Evolutionary conservation across 2,888 invertebrate species (phyloP).

Genomic region (Salticus scenicus): DNA sequence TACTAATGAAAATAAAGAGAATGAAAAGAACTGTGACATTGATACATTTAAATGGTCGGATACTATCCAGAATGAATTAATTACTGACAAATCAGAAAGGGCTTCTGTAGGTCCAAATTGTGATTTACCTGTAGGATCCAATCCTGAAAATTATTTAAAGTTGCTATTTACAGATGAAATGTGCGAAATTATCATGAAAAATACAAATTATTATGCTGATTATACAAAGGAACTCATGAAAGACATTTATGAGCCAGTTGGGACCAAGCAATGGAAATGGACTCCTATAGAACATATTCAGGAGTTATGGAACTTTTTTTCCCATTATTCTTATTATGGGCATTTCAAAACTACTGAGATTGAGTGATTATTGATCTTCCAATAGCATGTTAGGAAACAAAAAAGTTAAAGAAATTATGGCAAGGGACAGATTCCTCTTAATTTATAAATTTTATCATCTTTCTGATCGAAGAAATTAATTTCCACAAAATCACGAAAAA

Average conservation of each 20-base stretch:
- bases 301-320: neutral
- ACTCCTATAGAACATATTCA: neutral
- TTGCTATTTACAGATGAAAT: constrained; percentile 12
- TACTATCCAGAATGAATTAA: neutral
- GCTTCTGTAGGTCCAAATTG: neutral
- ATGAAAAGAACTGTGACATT: too few species aligned
- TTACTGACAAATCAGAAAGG: neutral
- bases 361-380: neutral
- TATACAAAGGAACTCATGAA: neutral
- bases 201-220: constrained; percentile 7
- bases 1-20: too few species aligned
- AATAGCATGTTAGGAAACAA: constrained; percentile 11
- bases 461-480: neutral
- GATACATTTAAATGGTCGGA: too few species aligned
- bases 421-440: neutral
- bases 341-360: neutral
- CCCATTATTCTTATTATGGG: constrained; percentile 17
- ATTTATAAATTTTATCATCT: constrained; percentile 5
- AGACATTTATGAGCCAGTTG: neutral
- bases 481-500: neutral
- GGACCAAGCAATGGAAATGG: neutral
- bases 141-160: neutral
- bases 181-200: neutral
- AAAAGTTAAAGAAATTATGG: neutral
- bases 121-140: constrained; percentile 2